Evolutionary conservation across 2,888 invertebrate species (phyloP).

Genomic region (Andrena trimmerana): DNA sequence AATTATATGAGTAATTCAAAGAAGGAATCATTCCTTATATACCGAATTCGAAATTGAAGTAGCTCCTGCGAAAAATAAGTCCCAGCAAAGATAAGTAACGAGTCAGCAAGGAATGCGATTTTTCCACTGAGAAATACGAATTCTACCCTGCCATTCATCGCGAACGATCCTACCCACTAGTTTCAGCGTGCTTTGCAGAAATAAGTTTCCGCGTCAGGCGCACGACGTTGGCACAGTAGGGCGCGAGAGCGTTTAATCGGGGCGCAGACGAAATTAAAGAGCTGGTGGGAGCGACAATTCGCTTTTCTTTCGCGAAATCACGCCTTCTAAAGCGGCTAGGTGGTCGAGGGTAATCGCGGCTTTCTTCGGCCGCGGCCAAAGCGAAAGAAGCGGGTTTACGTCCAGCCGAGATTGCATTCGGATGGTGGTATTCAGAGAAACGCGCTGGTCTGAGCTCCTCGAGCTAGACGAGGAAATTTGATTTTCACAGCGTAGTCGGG

Average conservation of each 20-base stretch:
- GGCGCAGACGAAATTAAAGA: background rate
- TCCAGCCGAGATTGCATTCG: slow-evolving; percentile 44
- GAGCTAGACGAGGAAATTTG: slow-evolving; percentile 36
- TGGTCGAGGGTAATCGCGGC: slow-evolving; percentile 37
- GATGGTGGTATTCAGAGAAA: slow-evolving; percentile 47
- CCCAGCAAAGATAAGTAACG: background rate
- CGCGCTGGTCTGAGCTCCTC: slow-evolving; percentile 23
- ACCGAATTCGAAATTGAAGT: background rate
- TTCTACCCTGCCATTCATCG: background rate
- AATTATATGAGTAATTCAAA: background rate
- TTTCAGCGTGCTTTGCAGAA: background rate
- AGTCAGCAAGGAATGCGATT: background rate
- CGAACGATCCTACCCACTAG: background rate
- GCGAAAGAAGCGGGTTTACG: slow-evolving; percentile 43
- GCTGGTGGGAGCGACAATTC: slow-evolving; percentile 15
- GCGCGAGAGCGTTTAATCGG: slow-evolving; percentile 14
- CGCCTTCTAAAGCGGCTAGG: slow-evolving; percentile 5
- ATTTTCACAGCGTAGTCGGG: slow-evolving; percentile 24
- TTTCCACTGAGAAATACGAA: no score
- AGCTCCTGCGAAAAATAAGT: background rate
- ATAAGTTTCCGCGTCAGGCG: background rate
- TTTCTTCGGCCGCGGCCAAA: background rate
- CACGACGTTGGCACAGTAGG: background rate
- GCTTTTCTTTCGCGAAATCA: slow-evolving; percentile 19
- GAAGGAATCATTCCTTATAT: background rate